Base-by-base conservation (phyloP, 1,140 invertebrate genomes). In the Oryzaephilus surinamensis region DNA sequence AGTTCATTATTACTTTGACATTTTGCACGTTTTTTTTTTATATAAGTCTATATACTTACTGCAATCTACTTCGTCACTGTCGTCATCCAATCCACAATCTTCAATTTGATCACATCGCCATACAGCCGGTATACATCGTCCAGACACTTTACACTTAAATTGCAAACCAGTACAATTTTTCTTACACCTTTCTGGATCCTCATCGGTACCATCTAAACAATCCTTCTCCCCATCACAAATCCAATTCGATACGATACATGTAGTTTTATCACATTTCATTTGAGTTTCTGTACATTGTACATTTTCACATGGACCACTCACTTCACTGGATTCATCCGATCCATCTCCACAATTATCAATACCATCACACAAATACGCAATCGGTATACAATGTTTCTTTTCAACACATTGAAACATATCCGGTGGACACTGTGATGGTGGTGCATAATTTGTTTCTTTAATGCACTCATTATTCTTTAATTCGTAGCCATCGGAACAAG, bases 331-430 rank as follows among this genome's bases (percentile, higher is more conserved):
- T 54, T 94, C 88, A 58, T 96, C 92, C 6, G 76, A 80, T 23
- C 79, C 78, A 60, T 94, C 86, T 18, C 70, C 73, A 52, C 90
- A 96, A 57, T 95, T 90, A 34, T 73, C 66, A 24, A 76, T 64
- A 1, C 86, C 87, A 61, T 94, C 89, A 52, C 90, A 95, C 4
- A 73, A 52, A 48, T 70, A 67, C 44, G 63, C 57, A 20, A 55
- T 45, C 11, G 74, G 66, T 30, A 77, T 66, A 50, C 76, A 78
- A 12, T 33, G 40, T 27, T 37, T 47, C 20, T 34, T 52, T 10
- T 52, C 32, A 11, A 46, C 43, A 32, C 71, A 74, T 43, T 69
- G 60, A 50, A 73, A 73, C 32, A 61, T 41, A 17, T 48, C 50
- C 3, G 47, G 29, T 2, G 46, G 33, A 30, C 54, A 54, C 10